Evolutionary conservation across 2,797 vertebrate genomes (phyloP), one percentile per base, ranked within the genome.

Genomic region (Crotalus adamanteus): DNA sequence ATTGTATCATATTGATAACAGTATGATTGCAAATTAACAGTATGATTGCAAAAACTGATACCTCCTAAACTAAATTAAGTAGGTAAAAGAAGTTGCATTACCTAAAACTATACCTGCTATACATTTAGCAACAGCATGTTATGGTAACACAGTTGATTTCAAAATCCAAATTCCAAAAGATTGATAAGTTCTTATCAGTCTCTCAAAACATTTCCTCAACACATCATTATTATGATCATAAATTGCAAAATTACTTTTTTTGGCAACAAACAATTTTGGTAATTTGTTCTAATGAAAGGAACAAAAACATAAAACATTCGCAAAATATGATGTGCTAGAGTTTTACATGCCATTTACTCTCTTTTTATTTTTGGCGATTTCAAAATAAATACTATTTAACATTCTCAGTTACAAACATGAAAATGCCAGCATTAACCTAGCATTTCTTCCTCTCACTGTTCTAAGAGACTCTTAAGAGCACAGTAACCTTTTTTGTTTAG

Each of bases 361-460:
- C 7, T 83, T 93, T 88, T 60, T 56, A 88, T 55, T 88, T 89
- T 91, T 78, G 88, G 86, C 6, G 11, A 60, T 91, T 91, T 60
- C 20, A 59, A 42, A 91, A 88, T 63, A n/a, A 56, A 61, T 91
- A n/a, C 6, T n/a, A 55, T 61, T 91, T 60, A 88, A 60, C 89
- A 90, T 57, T 1, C 0, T 25, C 31, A 25, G 59, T 37, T 42
- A 42, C 0, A 51, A 86, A 92, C 91, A 87, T 90, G 55, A 92
- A 89, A 83, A 86, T 83, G 65, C 89, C 91, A 90, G 59, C n/a
- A 88, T 12, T 42, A 73, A 87, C 88, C 63, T 90, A 86, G 22
- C 63, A 31, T 63, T 86, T 31, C 63, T 73, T 59, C 65, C 26
- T 55, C 28, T 42, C 63, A 28, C n/a, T 73, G 57, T 89, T 90